These are phyloP conservation scores for Avahi laniger DNA, from an alignment of 2,797 vertebrate species.

Conservation along the genomic window DNA sequence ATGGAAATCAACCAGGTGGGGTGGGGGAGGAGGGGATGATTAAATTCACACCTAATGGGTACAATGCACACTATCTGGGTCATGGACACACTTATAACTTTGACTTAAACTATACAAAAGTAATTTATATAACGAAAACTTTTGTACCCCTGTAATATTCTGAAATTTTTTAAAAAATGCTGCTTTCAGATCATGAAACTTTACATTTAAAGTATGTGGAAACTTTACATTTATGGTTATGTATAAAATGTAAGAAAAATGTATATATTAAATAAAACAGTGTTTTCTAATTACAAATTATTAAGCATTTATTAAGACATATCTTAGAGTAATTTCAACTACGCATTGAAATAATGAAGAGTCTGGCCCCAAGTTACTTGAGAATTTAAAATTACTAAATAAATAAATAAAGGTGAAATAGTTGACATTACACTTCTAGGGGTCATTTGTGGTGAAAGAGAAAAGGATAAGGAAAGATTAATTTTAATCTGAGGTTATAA, in stretches of 20 bases:
- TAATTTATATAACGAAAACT: no score
- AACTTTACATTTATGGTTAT: not conserved
- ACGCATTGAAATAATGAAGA: not conserved
- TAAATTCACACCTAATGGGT: no score
- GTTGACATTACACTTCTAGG: not conserved
- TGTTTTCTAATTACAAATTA: not conserved
- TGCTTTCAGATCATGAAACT: not conserved
- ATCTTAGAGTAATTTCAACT: not conserved
- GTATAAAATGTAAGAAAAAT: constrained; percentile 3
- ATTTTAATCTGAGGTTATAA: constrained; percentile 26
- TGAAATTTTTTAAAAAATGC: no score
- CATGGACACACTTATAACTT: no score
- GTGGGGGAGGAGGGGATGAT: no score
- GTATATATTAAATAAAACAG: not conserved
- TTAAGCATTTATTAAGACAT: not conserved
- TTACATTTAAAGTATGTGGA: not conserved
- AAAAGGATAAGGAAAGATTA: not conserved
- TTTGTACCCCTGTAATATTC: no score
- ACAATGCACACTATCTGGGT: no score
- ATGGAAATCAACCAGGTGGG: no score
- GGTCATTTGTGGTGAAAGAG: not conserved
- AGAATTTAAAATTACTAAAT: not conserved
- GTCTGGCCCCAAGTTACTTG: not conserved
- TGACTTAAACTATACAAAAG: no score
- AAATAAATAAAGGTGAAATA: not conserved